Evolutionary conservation across 2,888 invertebrate genomes (phyloP), one percentile per base, ranked within the genome.

Genomic region (Drosophila suboccidentalis): DNA sequence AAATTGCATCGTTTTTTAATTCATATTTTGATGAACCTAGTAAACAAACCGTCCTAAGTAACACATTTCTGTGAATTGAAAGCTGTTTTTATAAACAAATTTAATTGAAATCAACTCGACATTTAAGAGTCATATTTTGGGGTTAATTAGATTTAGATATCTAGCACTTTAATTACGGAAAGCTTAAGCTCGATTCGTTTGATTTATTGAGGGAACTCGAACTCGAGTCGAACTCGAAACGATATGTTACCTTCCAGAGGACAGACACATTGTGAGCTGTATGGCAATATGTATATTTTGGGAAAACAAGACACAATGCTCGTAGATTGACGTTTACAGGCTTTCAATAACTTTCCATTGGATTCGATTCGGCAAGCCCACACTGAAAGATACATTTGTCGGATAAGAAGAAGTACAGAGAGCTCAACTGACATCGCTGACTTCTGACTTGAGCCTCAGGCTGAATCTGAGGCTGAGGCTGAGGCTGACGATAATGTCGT

Each of bases 321-420:
- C 58, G 58, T 58, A 62, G 79, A 76, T 79, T 76, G 82, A 79
- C 83, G 74, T 73, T 55, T 69, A 73, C 70, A 69, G 80, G 76
- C 82, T 87, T 82, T 86, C 88, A 85, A 88, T 83, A 83, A 88
- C 82, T 88, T 83, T 80, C 84, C 81, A 77, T 79, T 79, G 76
- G 67, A 73, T 75, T 44, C 54, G 66, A 70, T 78, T 47, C 55
- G 85, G 79, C 82, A 82, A 87, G 82, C 87, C 87, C 85, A 87
- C 82, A 87, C 82, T 46, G 67, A 51, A 53, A 78, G 82, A 85
- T 88, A 86, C 87, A 80, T 66, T 66, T 85, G 87, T 83, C 65
- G 74, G 82, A 83, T 83, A 83, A 88, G 69, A 58, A 78, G 71
- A 71, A 65, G 72, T 80, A 78, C 71, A 86, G 75, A 43, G 62